phyloP scores from a whole-genome alignment of 2,888 invertebrate species.

The Hirtodrosophila cameraria region DNA sequence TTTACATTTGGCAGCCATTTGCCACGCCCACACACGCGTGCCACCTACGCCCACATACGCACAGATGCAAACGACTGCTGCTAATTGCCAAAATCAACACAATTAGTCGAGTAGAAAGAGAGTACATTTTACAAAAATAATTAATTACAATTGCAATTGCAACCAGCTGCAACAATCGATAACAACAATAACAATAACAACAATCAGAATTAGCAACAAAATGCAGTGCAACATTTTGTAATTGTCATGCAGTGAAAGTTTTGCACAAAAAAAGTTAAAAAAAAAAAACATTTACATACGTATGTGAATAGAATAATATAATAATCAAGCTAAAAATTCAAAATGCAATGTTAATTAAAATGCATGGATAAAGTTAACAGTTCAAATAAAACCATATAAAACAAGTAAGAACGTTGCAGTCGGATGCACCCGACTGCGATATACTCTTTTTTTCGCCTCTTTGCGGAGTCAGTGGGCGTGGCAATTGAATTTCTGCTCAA shows the following conservation, averaged over 20 bases:
- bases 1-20: constrained; percentile 32
- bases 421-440: no score
- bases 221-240: constrained; percentile 22
- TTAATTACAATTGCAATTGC: constrained; percentile 57
- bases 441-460: no score
- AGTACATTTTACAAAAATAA: constrained; percentile 45
- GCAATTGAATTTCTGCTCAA: no score
- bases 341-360: constrained; percentile 10
- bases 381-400: not conserved
- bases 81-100: constrained; percentile 57
- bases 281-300: no score
- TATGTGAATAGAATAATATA: constrained; percentile 10
- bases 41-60: no score
- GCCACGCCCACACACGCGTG: constrained; percentile 22
- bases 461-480: no score
- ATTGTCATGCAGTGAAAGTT: constrained; percentile 30
- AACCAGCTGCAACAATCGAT: constrained; percentile 28
- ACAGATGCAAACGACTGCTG: constrained; percentile 20
- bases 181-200: constrained; percentile 10
- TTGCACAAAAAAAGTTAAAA: no score
- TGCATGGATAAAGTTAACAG: constrained; percentile 5
- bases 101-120: constrained; percentile 22
- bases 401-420: not conserved
- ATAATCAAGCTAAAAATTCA: not conserved
- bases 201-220: constrained; percentile 21